A percentile compares a stretch with the other conserved stretches of the same genome.
These are phyloP conservation scores for Phoxinus phoxinus DNA, from an alignment of 2,113 vertebrate genomes.

Conservation along the genomic window DNA sequence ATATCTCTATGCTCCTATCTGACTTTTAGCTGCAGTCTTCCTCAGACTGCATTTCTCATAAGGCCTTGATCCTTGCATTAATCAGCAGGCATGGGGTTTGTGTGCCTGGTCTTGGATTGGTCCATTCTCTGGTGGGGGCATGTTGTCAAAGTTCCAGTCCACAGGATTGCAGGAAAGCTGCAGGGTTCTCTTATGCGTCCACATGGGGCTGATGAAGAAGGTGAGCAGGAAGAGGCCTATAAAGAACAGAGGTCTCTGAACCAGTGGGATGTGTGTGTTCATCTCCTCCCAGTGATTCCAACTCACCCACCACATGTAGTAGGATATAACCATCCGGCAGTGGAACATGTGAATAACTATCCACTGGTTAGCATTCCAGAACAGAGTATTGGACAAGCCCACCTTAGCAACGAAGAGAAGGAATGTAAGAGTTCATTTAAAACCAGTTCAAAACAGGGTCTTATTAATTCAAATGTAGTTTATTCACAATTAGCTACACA, in stretches of 20 bases:
- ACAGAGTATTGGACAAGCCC: slow-evolving; percentile 78
- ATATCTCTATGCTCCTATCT: no score
- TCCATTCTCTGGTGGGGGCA: slow-evolving; percentile 62
- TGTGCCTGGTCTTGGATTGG: background rate
- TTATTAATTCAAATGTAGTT: background rate
- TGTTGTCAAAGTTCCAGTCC: slow-evolving; percentile 91
- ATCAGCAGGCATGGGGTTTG: slow-evolving; percentile 70
- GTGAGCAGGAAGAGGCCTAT: slow-evolving; percentile 85
- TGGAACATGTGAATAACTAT: slow-evolving; percentile 97
- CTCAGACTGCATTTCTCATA: background rate
- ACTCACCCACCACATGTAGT: slow-evolving; percentile 95
- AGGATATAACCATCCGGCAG: slow-evolving; percentile 94
- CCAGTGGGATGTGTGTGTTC: slow-evolving; percentile 65
- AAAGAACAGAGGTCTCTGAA: slow-evolving; percentile 78
- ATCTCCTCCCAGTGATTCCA: slow-evolving; percentile 81
- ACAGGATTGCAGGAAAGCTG: slow-evolving; percentile 88
- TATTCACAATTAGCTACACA: background rate
- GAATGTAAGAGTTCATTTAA: slow-evolving; percentile 40
- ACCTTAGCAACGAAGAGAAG: slow-evolving; percentile 72
- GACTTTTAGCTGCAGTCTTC: background rate
- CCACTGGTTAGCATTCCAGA: slow-evolving; percentile 96
- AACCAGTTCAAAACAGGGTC: background rate
- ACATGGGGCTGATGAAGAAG: slow-evolving; percentile 89
- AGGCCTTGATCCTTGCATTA: background rate
- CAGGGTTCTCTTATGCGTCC: slow-evolving; percentile 96